Conservation (phyloP, 2,888 invertebrate species). For the Crematogaster levior region DNA sequence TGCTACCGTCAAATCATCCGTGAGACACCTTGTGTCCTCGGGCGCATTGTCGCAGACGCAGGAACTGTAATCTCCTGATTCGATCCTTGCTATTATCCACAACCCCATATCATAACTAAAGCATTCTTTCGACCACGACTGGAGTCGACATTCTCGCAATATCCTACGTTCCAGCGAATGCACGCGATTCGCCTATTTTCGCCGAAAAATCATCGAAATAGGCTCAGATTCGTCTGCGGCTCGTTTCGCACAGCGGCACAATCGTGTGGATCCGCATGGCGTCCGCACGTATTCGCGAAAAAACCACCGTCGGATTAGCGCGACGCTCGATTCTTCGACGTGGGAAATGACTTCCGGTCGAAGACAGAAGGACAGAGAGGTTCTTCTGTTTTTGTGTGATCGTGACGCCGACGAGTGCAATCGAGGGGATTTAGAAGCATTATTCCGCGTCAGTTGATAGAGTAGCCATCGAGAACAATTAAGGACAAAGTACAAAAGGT, state of each 20-base stretch:
- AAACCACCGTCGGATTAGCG: constrained; percentile 54
- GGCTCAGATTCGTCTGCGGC: not conserved
- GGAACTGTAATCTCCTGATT: not conserved
- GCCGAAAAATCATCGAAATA: constrained; percentile 25
- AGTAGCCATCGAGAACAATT: constrained; percentile 20
- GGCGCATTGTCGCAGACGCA: constrained; percentile 1
- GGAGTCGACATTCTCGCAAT: not conserved
- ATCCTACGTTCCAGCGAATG: not conserved
- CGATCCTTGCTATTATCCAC: constrained; percentile 10
- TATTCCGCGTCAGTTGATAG: constrained; percentile 22
- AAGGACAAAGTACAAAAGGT: not conserved
- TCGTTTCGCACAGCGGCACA: not conserved
- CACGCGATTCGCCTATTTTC: constrained; percentile 42
- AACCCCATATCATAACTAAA: constrained; percentile 10
- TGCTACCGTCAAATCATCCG: constrained; percentile 29
- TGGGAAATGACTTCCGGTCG: constrained; percentile 46
- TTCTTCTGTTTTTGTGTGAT: constrained; percentile 29
- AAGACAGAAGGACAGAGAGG: constrained; percentile 11
- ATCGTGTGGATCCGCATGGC: not conserved
- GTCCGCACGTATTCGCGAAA: constrained; percentile 29
- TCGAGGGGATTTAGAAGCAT: constrained; percentile 37
- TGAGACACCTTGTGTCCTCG: constrained; percentile 20
- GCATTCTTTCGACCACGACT: constrained; percentile 1
- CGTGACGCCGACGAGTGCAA: constrained; percentile 26
- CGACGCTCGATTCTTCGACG: constrained; percentile 55